Conservation (phyloP, 1,140 invertebrate genomes). For the Magallana ariakensis region DNA sequence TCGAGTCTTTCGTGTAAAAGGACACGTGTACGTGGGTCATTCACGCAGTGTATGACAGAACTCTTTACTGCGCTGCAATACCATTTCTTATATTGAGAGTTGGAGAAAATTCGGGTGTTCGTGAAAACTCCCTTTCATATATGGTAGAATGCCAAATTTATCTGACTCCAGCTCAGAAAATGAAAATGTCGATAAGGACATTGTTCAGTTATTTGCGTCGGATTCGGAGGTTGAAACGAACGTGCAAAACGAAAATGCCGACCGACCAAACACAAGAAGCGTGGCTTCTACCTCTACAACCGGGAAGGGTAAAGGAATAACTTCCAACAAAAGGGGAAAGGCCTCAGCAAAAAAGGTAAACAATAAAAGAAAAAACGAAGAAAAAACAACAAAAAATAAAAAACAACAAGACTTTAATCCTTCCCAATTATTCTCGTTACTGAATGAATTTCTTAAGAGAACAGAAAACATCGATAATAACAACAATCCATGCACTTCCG, state of each 20-base stretch:
- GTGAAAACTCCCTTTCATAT: not conserved
- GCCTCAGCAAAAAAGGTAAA: not conserved
- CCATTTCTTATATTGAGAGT: too few species aligned
- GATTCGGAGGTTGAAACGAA: not conserved
- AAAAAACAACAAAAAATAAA: not conserved
- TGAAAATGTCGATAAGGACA: not conserved
- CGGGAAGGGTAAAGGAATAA: not conserved
- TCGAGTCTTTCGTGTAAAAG: too few species aligned
- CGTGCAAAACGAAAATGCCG: not conserved
- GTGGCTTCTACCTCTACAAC: not conserved
- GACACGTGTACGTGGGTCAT: too few species aligned
- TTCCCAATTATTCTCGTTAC: not conserved
- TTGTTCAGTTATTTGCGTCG: not conserved
- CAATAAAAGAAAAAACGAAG: not conserved
- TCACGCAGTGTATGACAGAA: too few species aligned
- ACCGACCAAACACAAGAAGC: not conserved
- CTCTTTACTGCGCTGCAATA: too few species aligned
- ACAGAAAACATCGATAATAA: not conserved
- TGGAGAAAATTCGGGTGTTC: not conserved
- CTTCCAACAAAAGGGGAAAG: not conserved
- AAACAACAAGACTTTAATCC: not conserved
- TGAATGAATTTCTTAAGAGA: not conserved
- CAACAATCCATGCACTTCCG: not conserved
- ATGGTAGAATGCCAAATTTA: not conserved
- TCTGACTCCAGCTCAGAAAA: not conserved